Percentiles rank a stretch among this genome's conserved stretches.
These are phyloP conservation scores for Helogale parvula DNA, from an alignment of 2,113 vertebrate species.

Conservation along the genomic window DNA sequence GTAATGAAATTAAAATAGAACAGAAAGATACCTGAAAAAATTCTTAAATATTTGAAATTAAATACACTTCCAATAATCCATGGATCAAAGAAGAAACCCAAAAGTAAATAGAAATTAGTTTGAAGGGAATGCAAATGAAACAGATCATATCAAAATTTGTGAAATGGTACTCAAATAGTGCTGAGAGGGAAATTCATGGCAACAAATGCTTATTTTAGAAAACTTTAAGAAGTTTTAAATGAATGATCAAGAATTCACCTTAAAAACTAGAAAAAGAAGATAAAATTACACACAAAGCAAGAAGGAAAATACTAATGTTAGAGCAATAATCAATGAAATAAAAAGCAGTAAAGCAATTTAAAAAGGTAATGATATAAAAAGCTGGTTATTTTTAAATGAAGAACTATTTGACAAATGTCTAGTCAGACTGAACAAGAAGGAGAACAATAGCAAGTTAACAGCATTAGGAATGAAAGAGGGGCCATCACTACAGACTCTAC, in stretches of 20 bases:
- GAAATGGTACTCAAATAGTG: background rate
- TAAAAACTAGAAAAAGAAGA: background rate
- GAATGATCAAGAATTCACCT: background rate
- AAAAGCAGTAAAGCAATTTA: background rate
- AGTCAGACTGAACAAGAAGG: background rate
- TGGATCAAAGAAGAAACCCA: background rate
- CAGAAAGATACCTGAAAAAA: background rate
- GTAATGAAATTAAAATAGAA: background rate
- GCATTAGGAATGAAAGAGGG: background rate
- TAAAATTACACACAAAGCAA: background rate
- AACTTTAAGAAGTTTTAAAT: background rate
- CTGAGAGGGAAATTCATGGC: background rate
- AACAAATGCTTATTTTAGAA: background rate
- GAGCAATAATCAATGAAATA: background rate
- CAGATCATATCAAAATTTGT: background rate
- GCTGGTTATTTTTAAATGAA: background rate
- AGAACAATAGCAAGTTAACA: background rate
- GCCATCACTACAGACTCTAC: background rate
- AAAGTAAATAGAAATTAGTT: background rate
- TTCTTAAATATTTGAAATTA: background rate
- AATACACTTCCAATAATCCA: background rate
- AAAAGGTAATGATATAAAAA: background rate
- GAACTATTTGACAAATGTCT: background rate
- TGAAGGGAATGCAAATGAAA: background rate
- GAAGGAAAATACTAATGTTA: background rate